Conservation (phyloP, 2,888 invertebrate genomes). For the Rhagonycha fulva region DNA sequence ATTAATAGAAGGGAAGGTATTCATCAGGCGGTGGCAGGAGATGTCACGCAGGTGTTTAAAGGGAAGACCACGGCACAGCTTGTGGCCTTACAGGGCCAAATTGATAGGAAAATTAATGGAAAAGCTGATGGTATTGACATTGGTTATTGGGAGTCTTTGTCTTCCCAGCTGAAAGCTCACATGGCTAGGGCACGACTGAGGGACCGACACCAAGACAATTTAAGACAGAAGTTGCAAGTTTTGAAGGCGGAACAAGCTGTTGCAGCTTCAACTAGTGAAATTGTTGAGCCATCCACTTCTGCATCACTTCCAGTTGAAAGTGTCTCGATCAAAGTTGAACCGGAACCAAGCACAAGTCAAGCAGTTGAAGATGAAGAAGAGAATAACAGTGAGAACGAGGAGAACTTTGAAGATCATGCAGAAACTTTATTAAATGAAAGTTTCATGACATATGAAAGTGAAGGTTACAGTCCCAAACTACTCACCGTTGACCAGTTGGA, state of each 20-base stretch:
- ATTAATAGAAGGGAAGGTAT: conserved; percentile 66
- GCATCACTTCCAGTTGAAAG: conserved; percentile 24
- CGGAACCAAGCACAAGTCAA: conserved; percentile 42
- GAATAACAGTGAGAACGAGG: conserved; percentile 52
- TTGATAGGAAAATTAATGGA: conserved; percentile 83
- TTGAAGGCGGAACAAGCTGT: conserved; percentile 86
- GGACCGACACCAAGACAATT: conserved; percentile 89
- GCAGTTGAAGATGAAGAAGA: conserved; percentile 45
- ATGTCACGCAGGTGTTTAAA: conserved; percentile 88
- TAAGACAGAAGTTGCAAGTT: conserved; percentile 84
- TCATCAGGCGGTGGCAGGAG: conserved; percentile 87
- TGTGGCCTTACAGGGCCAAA: conserved; percentile 79
- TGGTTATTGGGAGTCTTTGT: conserved; percentile 96
- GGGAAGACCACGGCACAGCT: conserved; percentile 91
- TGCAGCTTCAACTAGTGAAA: conserved; percentile 41
- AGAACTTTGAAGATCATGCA: conserved; percentile 54
- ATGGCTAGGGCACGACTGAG: conserved; percentile 90
- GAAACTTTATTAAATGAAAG: conserved; percentile 60
- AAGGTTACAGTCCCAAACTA: conserved; percentile 83
- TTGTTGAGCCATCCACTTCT: conserved; percentile 24
- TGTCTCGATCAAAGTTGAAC: conserved; percentile 38
- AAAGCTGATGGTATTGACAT: conserved; percentile 91
- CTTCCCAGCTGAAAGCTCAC: conserved; percentile 94
- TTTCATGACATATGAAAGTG: conserved; percentile 74
- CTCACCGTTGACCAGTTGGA: conserved; percentile 68